These are phyloP conservation scores for Hyposoter dolosus DNA, from an alignment of 2,888 invertebrate genomes.

Conservation along the genomic window DNA sequence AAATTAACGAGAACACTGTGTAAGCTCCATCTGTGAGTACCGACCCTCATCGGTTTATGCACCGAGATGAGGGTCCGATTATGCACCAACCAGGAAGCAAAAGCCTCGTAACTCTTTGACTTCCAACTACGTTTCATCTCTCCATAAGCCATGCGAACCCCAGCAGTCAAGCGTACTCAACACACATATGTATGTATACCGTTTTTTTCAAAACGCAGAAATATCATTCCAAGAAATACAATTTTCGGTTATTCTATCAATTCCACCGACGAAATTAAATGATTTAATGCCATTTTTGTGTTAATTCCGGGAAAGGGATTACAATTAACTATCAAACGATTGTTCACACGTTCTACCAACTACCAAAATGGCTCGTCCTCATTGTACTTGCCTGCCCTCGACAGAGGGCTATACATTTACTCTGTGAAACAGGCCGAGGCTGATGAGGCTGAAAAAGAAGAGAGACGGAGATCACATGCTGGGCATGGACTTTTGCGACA, in stretches of 20 bases:
- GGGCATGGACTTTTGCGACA: not conserved
- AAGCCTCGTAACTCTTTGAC: not conserved
- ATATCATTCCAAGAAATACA: not conserved
- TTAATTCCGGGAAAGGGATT: no score
- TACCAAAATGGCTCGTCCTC: no score
- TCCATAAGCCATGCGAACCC: not conserved
- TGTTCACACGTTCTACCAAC: no score
- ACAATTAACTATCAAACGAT: no score
- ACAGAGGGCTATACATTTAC: not conserved
- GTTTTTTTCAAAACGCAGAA: not conserved
- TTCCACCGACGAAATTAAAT: not conserved
- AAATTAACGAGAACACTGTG: not conserved
- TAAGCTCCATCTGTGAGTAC: not conserved
- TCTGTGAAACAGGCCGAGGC: not conserved
- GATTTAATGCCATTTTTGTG: not conserved
- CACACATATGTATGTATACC: no score
- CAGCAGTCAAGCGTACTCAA: not conserved
- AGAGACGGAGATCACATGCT: not conserved
- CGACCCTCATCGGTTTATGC: not conserved
- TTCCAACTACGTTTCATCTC: not conserved
- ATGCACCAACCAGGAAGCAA: not conserved
- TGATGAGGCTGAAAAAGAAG: no score
- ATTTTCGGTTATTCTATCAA: not conserved
- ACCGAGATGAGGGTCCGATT: not conserved
- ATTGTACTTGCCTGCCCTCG: not conserved